Percentiles rank a stretch among this genome's conserved stretches.
These are phyloP conservation scores for Limnephilus lunatus DNA, from an alignment of 2,888 invertebrate genomes.

Conservation along the genomic window DNA sequence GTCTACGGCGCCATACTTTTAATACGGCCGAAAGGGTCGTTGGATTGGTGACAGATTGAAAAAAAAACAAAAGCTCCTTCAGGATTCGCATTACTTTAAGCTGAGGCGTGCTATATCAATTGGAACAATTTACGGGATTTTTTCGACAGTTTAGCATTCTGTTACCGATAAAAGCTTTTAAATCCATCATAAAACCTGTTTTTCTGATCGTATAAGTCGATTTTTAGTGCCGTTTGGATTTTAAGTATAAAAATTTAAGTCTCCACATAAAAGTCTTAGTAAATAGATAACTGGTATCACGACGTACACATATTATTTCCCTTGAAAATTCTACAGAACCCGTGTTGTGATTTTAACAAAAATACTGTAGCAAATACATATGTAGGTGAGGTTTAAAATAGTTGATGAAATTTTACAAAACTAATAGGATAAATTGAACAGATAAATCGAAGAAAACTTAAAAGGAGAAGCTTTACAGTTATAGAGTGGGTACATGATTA, in stretches of 20 bases:
- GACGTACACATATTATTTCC: too few relatives aligned
- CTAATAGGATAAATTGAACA: too few relatives aligned
- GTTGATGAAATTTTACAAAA: too few relatives aligned
- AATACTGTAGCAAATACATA: too few relatives aligned
- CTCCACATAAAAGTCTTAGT: neutral
- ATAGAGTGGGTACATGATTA: too few relatives aligned
- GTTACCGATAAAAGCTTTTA: neutral
- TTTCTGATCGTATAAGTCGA: neutral
- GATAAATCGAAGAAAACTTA: too few relatives aligned
- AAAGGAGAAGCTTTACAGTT: too few relatives aligned
- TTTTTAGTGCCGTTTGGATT: neutral
- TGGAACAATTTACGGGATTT: neutral
- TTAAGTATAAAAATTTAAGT: neutral
- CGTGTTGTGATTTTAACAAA: too few relatives aligned
- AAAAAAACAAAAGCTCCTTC: neutral
- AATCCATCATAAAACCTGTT: neutral
- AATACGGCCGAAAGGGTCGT: neutral
- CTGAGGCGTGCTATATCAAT: neutral
- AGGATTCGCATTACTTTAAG: neutral
- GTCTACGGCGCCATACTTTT: constrained; percentile 2
- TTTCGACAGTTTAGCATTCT: neutral
- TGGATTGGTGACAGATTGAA: neutral
- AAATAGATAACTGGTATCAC: neutral
- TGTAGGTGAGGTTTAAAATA: too few relatives aligned
- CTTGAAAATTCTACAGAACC: too few relatives aligned